Percentiles rank a stretch among this genome's conserved stretches.
phyloP scores from a whole-genome alignment of 2,888 invertebrate genomes.

The Chrysopilus asiliformis region DNA sequence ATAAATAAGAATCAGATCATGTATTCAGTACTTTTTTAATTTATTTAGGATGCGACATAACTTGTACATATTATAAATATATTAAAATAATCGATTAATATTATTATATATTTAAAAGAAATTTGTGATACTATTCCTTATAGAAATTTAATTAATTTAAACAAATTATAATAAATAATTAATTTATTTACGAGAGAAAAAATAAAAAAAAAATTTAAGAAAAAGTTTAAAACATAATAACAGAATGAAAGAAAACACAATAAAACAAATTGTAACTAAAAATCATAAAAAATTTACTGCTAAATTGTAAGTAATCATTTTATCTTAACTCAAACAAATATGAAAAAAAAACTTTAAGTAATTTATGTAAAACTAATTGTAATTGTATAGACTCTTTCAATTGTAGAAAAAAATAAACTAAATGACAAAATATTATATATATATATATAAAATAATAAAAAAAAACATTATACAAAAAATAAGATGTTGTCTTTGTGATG shows the following conservation, averaged over 20 bases:
- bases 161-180: constrained; percentile 5
- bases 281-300: constrained; percentile 4
- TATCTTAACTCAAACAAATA: not conserved
- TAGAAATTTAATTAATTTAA: constrained; percentile 7
- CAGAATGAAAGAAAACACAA: too few relatives aligned
- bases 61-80: too few relatives aligned
- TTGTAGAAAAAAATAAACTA: constrained; percentile 1
- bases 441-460: constrained; percentile 6
- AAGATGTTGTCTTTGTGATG: constrained; percentile 13
- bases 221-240: constrained; percentile 4
- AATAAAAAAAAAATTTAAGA: constrained; percentile 1
- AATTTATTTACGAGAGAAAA: constrained; percentile 10
- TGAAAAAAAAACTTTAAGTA: too few relatives aligned
- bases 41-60: too few relatives aligned
- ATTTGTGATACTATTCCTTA: constrained; percentile 15
- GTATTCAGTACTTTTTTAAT: too few relatives aligned
- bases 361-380: too few relatives aligned
- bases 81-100: not conserved
- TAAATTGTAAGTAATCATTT: not conserved
- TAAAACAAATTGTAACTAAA: not conserved
- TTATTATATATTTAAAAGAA: constrained; percentile 8
- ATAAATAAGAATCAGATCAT: too few relatives aligned
- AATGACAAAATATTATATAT: constrained; percentile 1
- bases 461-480: constrained; percentile 4
- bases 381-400: constrained; percentile 3